Evolutionary conservation across 1,140 invertebrate genomes (phyloP).

Genomic region (Ceratosolen fusciceps): DNA sequence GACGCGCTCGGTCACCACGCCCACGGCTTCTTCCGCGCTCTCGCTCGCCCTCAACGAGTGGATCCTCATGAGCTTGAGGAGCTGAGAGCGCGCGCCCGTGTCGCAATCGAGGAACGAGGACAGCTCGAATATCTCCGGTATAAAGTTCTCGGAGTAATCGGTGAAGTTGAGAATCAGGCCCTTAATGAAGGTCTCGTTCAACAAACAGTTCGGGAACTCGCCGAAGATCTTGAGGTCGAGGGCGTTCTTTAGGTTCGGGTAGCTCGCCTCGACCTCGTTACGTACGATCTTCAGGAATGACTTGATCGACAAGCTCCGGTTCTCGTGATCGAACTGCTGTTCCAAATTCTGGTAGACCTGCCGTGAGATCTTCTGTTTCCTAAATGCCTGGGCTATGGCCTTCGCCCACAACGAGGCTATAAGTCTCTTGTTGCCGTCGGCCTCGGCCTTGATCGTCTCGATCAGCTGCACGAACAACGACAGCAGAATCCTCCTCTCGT

Average conservation of each 20-base stretch:
- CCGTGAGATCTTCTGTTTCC: conserved; percentile 65
- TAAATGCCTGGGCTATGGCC: conserved; percentile 68
- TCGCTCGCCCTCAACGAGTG: conserved; percentile 49
- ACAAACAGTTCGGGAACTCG: conserved; percentile 56
- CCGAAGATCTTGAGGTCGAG: conserved; percentile 55
- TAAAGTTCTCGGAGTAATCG: conserved; percentile 57
- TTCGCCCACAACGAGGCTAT: conserved; percentile 73
- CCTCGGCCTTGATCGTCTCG: conserved; percentile 64
- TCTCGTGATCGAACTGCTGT: conserved; percentile 50
- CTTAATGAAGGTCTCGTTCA: conserved; percentile 56
- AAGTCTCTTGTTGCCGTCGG: conserved; percentile 61
- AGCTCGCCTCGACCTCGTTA: conserved; percentile 49
- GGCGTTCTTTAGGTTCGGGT: conserved; percentile 55
- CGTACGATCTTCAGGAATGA: conserved; percentile 52
- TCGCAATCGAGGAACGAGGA: conserved; percentile 46
- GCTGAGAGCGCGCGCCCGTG: conserved; percentile 47
- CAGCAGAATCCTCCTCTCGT: conserved; percentile 71
- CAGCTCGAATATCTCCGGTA: conserved; percentile 58
- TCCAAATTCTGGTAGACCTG: conserved; percentile 59
- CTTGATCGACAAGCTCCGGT: conserved; percentile 50
- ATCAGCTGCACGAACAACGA: conserved; percentile 70
- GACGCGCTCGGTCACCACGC: no score
- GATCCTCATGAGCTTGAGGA: conserved; percentile 58
- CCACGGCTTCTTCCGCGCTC: no score
- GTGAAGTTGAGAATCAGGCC: conserved; percentile 59